Conservation (phyloP, 1,140 invertebrate species). For the Papilio polyxenes region DNA sequence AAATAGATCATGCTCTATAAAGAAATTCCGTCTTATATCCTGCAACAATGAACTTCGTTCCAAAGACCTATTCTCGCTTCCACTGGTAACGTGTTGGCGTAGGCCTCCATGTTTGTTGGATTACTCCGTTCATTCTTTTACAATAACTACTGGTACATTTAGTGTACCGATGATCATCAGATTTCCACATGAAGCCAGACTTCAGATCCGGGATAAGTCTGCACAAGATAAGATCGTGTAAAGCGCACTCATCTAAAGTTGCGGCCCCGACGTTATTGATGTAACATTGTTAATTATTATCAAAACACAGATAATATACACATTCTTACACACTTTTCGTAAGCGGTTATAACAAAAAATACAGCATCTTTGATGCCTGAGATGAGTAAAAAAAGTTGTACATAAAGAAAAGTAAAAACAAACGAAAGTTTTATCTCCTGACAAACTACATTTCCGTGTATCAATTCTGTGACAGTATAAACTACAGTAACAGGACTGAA, state of each 20-base stretch:
- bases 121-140: not conserved
- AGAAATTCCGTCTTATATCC: not conserved
- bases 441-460: no score
- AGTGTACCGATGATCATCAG: not conserved
- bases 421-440: no score
- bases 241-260: slow-evolving; percentile 22
- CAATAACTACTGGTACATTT: not conserved
- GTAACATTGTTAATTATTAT: not conserved
- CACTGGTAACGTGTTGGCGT: no score
- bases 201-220: not conserved
- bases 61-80: not conserved
- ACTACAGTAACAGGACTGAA: no score
- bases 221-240: not conserved
- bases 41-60: not conserved
- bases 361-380: no score
- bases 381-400: no score
- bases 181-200: not conserved
- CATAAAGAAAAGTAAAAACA: no score
- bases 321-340: slow-evolving; percentile 1
- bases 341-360: not conserved
- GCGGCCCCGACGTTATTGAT: slow-evolving; percentile 16
- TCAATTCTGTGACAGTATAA: no score
- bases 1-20: not conserved
- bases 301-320: slow-evolving; percentile 13
- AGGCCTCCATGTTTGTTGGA: not conserved